These are phyloP conservation scores for Acrocephalus arundinaceus DNA, from an alignment of 2,113 vertebrate species.

Conservation along the genomic window DNA sequence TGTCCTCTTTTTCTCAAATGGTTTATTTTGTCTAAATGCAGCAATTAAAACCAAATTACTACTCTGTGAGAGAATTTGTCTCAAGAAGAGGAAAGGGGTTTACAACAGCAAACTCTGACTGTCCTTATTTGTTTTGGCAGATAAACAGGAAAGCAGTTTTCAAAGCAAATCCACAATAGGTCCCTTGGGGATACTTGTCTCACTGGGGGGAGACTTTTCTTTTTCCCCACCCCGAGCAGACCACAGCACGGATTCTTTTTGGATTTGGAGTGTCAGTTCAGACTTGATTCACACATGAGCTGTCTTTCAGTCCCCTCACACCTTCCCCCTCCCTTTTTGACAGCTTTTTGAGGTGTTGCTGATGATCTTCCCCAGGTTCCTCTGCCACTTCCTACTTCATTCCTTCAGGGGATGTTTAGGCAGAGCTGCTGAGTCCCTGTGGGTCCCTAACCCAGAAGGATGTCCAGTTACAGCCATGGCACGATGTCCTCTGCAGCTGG, in stretches of 20 bases:
- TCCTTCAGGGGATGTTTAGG: background rate
- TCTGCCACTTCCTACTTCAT: background rate
- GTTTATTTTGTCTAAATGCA: background rate
- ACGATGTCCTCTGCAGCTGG: fast-evolving
- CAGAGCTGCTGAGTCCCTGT: background rate
- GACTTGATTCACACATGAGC: background rate
- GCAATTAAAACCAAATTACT: background rate
- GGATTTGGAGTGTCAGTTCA: background rate
- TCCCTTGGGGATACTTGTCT: background rate
- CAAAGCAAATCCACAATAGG: background rate
- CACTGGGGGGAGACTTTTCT: background rate
- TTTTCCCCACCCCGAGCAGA: background rate
- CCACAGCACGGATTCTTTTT: background rate
- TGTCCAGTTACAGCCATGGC: background rate
- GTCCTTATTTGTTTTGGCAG: background rate
- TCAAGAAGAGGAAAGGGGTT: background rate
- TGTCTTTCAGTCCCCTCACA: background rate
- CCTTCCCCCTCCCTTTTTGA: background rate
- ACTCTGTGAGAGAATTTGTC: background rate
- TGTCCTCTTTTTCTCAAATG: background rate
- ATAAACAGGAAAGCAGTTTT: background rate
- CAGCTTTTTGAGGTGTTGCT: background rate
- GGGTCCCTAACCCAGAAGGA: background rate
- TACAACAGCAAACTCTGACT: background rate
- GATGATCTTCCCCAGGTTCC: background rate